These are phyloP conservation scores for Anoura caudifer DNA, from an alignment of 2,113 vertebrate species.

Conservation along the genomic window DNA sequence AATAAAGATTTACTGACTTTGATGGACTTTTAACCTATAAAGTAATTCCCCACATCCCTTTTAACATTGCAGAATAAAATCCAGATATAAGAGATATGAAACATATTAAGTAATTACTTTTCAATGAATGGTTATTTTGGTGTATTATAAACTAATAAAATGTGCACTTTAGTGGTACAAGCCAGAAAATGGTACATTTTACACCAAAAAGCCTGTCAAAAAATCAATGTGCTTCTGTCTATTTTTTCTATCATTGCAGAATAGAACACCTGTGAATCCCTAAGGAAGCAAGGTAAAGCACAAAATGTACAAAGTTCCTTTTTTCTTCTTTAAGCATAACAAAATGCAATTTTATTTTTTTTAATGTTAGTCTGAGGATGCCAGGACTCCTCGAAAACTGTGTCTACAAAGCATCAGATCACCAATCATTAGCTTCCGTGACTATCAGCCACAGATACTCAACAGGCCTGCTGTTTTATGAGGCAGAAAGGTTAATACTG, in stretches of 20 bases:
- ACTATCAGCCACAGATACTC: conserved; percentile 47
- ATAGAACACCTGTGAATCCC: background rate
- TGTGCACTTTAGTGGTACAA: background rate
- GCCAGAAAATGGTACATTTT: background rate
- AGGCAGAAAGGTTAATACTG: conserved; percentile 68
- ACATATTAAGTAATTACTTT: background rate
- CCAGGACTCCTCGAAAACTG: conserved; percentile 26
- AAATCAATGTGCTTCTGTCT: background rate
- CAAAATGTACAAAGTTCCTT: conserved; percentile 41
- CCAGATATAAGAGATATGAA: background rate
- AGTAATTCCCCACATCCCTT: background rate
- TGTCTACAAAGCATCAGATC: conserved; percentile 32
- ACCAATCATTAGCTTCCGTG: conserved; percentile 64
- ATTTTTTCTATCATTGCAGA: background rate
- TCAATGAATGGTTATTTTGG: background rate
- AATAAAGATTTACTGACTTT: background rate
- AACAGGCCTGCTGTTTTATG: conserved; percentile 61
- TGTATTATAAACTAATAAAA: background rate
- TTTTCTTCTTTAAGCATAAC: conserved; percentile 38
- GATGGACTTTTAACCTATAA: background rate
- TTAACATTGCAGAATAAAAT: background rate
- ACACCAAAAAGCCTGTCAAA: background rate
- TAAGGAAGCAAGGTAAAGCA: conserved; percentile 43
- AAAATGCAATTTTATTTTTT: conserved; percentile 53
- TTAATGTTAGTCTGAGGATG: conserved; percentile 44